Conservation (phyloP, 2,888 invertebrate species). For the Electrophaes corylata region DNA sequence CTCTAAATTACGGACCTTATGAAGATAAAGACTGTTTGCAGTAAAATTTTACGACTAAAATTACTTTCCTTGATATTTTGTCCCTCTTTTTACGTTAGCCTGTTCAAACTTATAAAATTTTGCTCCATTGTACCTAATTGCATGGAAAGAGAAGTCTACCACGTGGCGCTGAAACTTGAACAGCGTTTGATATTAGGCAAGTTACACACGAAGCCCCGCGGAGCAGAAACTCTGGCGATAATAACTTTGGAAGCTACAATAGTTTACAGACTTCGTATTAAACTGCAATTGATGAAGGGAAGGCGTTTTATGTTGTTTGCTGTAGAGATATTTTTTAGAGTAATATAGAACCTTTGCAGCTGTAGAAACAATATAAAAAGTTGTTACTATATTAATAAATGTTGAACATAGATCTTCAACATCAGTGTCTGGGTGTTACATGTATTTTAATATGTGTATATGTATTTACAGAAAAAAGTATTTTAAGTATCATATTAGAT, state of each 20-base stretch:
- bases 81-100: neutral
- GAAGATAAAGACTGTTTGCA: neutral
- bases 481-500: no score
- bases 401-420: no score
- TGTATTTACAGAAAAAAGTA: no score
- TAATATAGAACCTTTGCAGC: no score
- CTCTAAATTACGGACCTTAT: constrained; percentile 4
- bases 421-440: no score
- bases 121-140: neutral
- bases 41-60: neutral
- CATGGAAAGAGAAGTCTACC: constrained; percentile 19
- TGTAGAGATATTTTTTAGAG: neutral
- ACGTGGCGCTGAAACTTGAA: constrained; percentile 36
- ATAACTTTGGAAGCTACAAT: constrained; percentile 18
- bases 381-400: no score
- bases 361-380: no score
- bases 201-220: constrained; percentile 18
- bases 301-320: constrained; percentile 5
- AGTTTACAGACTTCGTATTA: constrained; percentile 11
- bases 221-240: constrained; percentile 3
- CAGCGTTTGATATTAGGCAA: constrained; percentile 39
- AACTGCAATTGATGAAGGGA: constrained; percentile 6
- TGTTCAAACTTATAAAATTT: neutral
- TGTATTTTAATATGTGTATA: no score
- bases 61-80: neutral